Conservation (phyloP, 2,113 vertebrate species). For the Nothocercus julius region DNA sequence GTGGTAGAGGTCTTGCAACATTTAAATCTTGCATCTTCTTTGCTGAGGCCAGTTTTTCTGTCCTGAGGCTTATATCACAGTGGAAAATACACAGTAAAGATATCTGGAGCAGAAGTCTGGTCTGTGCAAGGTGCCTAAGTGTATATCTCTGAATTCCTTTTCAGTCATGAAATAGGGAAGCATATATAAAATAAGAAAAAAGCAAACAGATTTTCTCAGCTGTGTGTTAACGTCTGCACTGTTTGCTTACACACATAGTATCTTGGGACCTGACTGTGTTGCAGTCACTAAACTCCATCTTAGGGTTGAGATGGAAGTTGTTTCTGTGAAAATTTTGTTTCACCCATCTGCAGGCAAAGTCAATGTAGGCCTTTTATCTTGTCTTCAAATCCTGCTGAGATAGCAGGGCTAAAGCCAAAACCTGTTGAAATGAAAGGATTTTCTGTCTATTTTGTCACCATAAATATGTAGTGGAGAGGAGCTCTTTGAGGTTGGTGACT, state of each 20-base stretch:
- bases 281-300: neutral
- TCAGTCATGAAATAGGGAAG: neutral
- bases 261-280: neutral
- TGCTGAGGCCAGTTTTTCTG: neutral
- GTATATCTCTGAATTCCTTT: neutral
- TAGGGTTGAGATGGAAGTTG: neutral
- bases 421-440: constrained; percentile 7
- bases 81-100: neutral
- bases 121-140: neutral
- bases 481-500: constrained; percentile 3
- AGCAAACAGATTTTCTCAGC: neutral
- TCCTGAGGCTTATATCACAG: neutral
- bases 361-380: constrained; percentile 38
- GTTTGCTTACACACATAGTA: neutral
- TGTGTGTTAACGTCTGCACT: neutral
- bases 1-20: neutral
- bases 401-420: constrained; percentile 33
- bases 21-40: neutral
- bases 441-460: constrained; percentile 11
- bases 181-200: neutral
- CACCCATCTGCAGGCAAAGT: constrained; percentile 27
- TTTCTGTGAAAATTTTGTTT: constrained; percentile 33
- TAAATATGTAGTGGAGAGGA: neutral
- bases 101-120: neutral
- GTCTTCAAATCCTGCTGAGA: constrained; percentile 41